phyloP scores from a whole-genome alignment of 2,113 vertebrate species.

The Pandion haliaetus region DNA sequence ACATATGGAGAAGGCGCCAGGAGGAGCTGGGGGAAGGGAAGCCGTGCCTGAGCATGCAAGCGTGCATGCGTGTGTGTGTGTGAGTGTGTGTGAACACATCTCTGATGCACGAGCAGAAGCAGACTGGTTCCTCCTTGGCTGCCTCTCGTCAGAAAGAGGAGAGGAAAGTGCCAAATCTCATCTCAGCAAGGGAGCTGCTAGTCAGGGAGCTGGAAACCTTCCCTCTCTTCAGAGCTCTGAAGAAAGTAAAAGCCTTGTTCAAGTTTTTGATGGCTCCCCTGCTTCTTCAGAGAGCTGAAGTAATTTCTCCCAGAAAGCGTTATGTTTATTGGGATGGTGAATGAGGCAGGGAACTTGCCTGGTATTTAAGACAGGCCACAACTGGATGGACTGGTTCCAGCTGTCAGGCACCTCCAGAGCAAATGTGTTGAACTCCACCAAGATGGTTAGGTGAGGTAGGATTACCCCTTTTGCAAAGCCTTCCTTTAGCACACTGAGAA shows the following conservation, averaged over 20 bases:
- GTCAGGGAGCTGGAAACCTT: constrained; percentile 23
- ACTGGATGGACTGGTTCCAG: neutral
- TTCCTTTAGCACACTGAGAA: neutral
- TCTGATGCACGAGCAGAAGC: neutral
- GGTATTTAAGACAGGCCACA: neutral
- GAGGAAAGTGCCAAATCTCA: constrained; percentile 24
- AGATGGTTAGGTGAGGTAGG: neutral
- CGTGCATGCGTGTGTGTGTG: neutral
- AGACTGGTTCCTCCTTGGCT: neutral
- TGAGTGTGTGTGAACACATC: neutral
- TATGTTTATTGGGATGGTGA: neutral
- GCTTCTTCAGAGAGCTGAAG: constrained; percentile 4
- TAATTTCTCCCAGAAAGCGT: neutral
- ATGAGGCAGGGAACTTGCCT: neutral
- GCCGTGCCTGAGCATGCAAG: neutral
- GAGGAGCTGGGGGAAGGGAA: neutral
- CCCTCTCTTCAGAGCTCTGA: neutral
- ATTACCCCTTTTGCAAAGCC: neutral
- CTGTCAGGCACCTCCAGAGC: neutral
- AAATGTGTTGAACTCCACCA: neutral
- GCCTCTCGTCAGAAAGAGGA: neutral
- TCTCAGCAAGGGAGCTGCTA: constrained; percentile 26
- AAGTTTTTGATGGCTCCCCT: neutral
- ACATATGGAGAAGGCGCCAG: rapidly evolving
- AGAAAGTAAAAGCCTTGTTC: neutral